Evolutionary conservation across 2,888 invertebrate species (phyloP), one percentile per base, ranked within the genome.

Genomic region (Drosophila antonietae): DNA sequence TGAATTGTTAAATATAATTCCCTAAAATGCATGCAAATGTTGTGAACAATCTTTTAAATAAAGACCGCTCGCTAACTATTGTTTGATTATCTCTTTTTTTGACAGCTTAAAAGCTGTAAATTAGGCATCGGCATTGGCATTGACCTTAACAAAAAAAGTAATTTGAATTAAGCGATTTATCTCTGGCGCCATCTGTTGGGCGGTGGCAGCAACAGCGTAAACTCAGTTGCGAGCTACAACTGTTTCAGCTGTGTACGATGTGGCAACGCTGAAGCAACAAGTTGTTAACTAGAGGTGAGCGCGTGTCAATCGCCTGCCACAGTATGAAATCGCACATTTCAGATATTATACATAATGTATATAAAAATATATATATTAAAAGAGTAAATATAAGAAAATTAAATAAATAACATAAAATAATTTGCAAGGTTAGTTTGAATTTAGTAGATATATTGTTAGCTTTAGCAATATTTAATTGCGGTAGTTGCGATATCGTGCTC

Each of bases 31-130:
- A 77, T 69, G 59, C 53, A 77, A 86, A 81, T 71, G 63, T 75
- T 79, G 80, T 75, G 73, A 81, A 78, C 35, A 52, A 53, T 83
- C 69, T 76, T 76, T 73, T 53, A 56, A 79, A 77, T 79, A 79
- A 79, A 79, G 75, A 76, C 68, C 23, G 66, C 43, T 63, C 65
- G 53, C 79, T 61, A 55, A 75, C 41, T 33, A 35, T 47, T 65
- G 28, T 35, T 33, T n/a, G 12, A 1, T 23, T 44, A 35, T 46
- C 2, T 52, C 3, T 12, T 28, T 28, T 49, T 59, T 12, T 9
- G 20, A 15, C 5, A 44, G 3, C 15, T 31, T 14, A 14, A 33
- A 8, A n/a, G 37, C 1, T 18, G 5, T 8, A 46, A 53, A 49
- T 56, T 28, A 23, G 43, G 14, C 67, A 35, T 7, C 18, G 52